Evolutionary conservation across 2,113 vertebrate genomes (phyloP), one percentile per base, ranked within the genome.

Genomic region (Catharus minimus): DNA sequence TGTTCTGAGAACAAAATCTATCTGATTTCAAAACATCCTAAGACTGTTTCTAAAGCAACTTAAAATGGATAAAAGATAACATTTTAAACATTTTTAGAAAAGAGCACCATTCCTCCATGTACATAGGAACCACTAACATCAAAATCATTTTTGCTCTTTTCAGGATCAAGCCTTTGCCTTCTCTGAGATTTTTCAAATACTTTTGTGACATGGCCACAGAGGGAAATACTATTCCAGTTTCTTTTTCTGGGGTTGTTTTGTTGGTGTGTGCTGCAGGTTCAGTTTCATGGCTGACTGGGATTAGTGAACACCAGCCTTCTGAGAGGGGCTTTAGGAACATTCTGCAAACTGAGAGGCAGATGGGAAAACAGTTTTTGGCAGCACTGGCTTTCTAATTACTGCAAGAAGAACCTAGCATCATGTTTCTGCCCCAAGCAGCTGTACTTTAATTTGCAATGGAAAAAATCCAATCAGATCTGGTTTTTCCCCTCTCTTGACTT

Each of bases 241-340:
- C 27, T 76, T 91, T 78, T 80, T 28, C 43, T 26, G 36, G 30
- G 10, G 7, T 58, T 61, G 18, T 16, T 87, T 44, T 41, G 18
- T 23, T 78, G 49, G 36, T 43, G 46, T 93, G 80, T 88, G 75
- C 87, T 96, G 61, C n/a, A 89, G 89, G 82, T 96, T 81, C 60
- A 78, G 57, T 86, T 96, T 96, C 94, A 88, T 8, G 23, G 58
- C 77, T 96, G 90, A 95, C 76, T 66, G 28, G 82, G 92, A 95
- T 93, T 65, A 92, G 60, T 89, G 90, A 90, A 73, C 81, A 91
- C 33, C 46, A 46, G 10, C 68, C 89, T 78, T 68, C 77, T 55
- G 82, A 96, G 90, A 96, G 36, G 60, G 52, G 38, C 84, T 91
- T 89, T 88, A 95, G 82, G 21, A 62, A 69, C 75, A 68, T 57